Evolutionary conservation across 2,888 invertebrate genomes (phyloP), one percentile per base, ranked within the genome.

Genomic region (Ommatoiulus sabulosus): DNA sequence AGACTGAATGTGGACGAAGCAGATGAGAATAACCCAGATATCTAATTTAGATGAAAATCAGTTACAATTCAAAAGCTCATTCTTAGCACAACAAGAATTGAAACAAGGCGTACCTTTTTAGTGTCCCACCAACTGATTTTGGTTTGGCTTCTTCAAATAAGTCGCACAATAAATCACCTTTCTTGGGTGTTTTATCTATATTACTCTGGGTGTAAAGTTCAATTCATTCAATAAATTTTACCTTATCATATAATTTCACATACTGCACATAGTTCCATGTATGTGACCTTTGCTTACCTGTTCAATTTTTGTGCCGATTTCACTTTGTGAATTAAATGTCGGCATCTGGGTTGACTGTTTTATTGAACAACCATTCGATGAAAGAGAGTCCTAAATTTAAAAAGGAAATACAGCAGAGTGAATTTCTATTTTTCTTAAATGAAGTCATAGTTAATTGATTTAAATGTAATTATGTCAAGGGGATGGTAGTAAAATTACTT

Each of bases 91-190:
- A 72, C 8, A 72, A 20, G 7, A 20, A 7, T 5, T 5, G 20
- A 72, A 5, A 72, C 24, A 1, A 20, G 24, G 63, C 10, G 7
- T 85, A 46, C 85, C 44, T 43, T 6, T 85, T 46, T 17, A 85
- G 1, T 8, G 85, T 85, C 6, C 85, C 85, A 44, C 85, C 85
- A n/a, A 17, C 44, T 17, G 85, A 85, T 85, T 85, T 85, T 43
- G 85, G 85, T n/a, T 43, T 85, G 0, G 85, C 85, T 44, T 10
- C 44, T 12, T 85, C 85, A 43, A 85, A 85, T 43, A 85, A 85
- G 17, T 85, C 85, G 44, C 85, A 85, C 17, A 85, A 12, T 0
- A 85, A n/a, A 46, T n/a, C 43, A 85, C 12, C 85, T 72, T 72
- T 72, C 17, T 8, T 43, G 85, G 85, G 12, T 2, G 5, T 72